Evolutionary conservation across 2,888 invertebrate genomes (phyloP).

Genomic region (Leptinotarsa peninsularis): DNA sequence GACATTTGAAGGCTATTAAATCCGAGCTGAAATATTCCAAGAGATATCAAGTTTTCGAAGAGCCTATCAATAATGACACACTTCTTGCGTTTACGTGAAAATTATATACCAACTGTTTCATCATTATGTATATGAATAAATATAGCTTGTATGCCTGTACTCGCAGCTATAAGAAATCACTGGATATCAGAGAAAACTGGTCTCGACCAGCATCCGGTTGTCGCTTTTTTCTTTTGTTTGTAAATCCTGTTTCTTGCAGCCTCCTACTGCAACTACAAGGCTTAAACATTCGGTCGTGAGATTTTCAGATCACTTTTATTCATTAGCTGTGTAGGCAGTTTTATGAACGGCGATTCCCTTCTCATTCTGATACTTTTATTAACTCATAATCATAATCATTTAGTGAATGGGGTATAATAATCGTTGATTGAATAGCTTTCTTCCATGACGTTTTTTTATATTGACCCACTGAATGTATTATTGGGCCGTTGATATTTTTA

Average conservation of each 20-base stretch:
- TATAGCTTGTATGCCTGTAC: conserved; percentile 19
- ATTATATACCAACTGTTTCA: conserved; percentile 29
- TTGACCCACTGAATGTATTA: no score
- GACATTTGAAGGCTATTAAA: neutral
- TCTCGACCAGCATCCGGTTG: conserved; percentile 44
- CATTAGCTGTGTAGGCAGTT: neutral
- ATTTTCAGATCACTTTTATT: conserved; percentile 15
- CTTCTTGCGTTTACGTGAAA: conserved; percentile 18
- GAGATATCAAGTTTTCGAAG: neutral
- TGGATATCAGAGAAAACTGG: conserved; percentile 39
- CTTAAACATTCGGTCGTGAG: neutral
- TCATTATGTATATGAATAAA: conserved; percentile 27
- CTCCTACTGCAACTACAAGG: conserved; percentile 20
- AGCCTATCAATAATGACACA: conserved; percentile 9
- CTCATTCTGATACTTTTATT: neutral
- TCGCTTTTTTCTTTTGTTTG: conserved; percentile 36
- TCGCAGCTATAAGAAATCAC: conserved; percentile 19
- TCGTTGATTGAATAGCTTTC: neutral
- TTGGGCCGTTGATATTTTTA: no score
- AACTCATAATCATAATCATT: neutral
- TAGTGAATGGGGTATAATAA: neutral
- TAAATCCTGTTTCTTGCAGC: conserved; percentile 44
- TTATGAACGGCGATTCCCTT: neutral
- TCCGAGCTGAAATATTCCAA: neutral
- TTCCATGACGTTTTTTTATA: no score